Base-by-base conservation (phyloP, 1,140 invertebrate species). In the Aphaenogaster floridana region DNA sequence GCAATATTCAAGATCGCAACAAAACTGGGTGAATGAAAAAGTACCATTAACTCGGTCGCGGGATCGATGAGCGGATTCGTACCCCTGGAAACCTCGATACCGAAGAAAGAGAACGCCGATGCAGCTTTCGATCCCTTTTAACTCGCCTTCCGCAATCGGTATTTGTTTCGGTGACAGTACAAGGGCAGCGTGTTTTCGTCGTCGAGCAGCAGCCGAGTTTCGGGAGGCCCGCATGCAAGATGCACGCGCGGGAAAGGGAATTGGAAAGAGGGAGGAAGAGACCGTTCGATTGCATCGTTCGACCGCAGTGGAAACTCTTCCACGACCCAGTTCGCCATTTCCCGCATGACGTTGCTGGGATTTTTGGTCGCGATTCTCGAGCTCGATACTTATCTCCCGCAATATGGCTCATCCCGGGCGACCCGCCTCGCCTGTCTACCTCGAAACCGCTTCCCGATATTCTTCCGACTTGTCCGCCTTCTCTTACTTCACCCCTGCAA, bases 101-200 rank as follows among this genome's bases (percentile, higher is more conserved):
- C 34, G 61, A 89, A 85, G 79, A 84, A 79, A 66, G 61, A 78
- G 59, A 78, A 52, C 42, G 21, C 48, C 64, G 34, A 59, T 48
- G 69, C n/a, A 45, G 45, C 42, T 17, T 71, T 71, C 66, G 57
- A 52, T 78, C 74, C 4, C 42, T 76, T 66, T 86, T 77, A 78
- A 48, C n/a, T 42, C 59, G 74, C 45, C 68, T 42, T 28, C 34
- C 52, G 34, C 63, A 36, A 63, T 68, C 76, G 88, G 83, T 89
- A 88, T 92, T 92, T 91, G 78, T 92, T 91, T 91, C 87, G 86
- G 71, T 78, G 83, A 91, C 89, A 90, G 88, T 89, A 93, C 89
- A 93, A 92, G 90, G 89, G 77, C 91, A 91, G 63, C 81, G 83
- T 92, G 90, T 94, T 94, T 94, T 92, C 89, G 89, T 86, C 86